These are phyloP conservation scores for Zophobas morio DNA, from an alignment of 1,140 invertebrate genomes.

Conservation along the genomic window DNA sequence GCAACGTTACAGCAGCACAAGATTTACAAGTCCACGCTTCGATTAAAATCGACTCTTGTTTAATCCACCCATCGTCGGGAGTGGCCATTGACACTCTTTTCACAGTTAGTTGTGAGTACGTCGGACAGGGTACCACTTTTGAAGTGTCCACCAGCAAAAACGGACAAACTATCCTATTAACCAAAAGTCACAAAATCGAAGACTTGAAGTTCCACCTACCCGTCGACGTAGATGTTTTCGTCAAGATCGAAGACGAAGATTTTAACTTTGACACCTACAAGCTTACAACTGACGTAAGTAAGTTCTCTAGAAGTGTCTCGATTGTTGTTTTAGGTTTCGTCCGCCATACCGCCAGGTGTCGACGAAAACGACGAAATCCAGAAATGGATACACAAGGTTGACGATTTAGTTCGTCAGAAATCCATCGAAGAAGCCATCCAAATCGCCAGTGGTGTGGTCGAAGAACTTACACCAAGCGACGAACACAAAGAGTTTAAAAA, in stretches of 20 bases:
- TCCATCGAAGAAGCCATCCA: conserved; percentile 15
- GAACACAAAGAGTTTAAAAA: not conserved
- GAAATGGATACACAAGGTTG: not conserved
- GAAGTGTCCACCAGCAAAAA: conserved; percentile 10
- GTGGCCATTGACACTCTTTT: conserved; percentile 18
- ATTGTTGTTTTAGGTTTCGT: not conserved
- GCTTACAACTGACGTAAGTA: not conserved
- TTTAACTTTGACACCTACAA: not conserved
- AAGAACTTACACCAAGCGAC: conserved; percentile 4
- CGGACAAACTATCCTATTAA: conserved; percentile 1
- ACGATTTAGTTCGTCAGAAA: not conserved
- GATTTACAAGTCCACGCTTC: not conserved
- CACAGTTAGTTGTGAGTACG: conserved; percentile 11
- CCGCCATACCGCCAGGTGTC: not conserved
- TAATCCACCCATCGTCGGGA: not conserved
- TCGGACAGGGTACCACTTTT: not conserved
- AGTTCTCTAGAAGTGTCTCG: not conserved
- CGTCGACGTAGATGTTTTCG: conserved; percentile 5
- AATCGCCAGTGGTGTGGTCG: conserved; percentile 16
- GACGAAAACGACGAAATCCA: not conserved
- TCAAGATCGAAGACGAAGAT: conserved; percentile 4
- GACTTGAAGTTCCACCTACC: conserved; percentile 22
- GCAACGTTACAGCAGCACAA: not conserved
- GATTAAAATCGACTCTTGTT: conserved; percentile 10
- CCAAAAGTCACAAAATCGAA: not conserved